These are phyloP conservation scores for Acrobeloides nanus DNA, from an alignment of 2,888 invertebrate species.

Conservation along the genomic window DNA sequence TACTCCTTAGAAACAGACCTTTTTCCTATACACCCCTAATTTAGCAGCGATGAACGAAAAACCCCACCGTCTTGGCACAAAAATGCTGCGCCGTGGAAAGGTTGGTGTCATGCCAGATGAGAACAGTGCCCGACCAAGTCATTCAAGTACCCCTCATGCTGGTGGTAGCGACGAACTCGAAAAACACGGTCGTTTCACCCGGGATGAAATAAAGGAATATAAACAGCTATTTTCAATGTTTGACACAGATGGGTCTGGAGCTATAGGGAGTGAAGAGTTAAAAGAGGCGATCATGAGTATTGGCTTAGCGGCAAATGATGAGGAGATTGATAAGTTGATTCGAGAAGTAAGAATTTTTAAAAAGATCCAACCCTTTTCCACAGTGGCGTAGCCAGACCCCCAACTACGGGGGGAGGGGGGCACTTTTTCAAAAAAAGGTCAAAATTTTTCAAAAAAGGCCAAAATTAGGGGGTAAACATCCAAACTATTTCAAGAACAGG, in stretches of 20 bases:
- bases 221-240: constrained; percentile 51
- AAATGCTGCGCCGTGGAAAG: constrained; percentile 22
- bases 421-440: too few species aligned
- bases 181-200: constrained; percentile 25
- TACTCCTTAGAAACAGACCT: too few species aligned
- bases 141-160: constrained; percentile 7
- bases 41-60: too few species aligned
- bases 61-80: constrained; percentile 7
- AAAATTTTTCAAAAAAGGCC: too few species aligned
- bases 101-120: constrained; percentile 17
- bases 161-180: constrained; percentile 10
- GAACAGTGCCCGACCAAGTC: too few species aligned
- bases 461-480: too few species aligned
- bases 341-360: constrained; percentile 33
- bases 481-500: too few species aligned
- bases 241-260: constrained; percentile 53
- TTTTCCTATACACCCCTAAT: too few species aligned
- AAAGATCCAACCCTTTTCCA: background rate
- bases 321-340: constrained; percentile 50
- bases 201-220: constrained; percentile 48
- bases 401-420: too few species aligned
- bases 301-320: constrained; percentile 45
- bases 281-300: constrained; percentile 52
- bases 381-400: too few species aligned
- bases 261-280: constrained; percentile 51